A percentile compares a stretch with the other conserved stretches of the same genome.
These are phyloP conservation scores for Hybos culiciformis DNA, from an alignment of 2,888 invertebrate genomes.

Conservation along the genomic window DNA sequence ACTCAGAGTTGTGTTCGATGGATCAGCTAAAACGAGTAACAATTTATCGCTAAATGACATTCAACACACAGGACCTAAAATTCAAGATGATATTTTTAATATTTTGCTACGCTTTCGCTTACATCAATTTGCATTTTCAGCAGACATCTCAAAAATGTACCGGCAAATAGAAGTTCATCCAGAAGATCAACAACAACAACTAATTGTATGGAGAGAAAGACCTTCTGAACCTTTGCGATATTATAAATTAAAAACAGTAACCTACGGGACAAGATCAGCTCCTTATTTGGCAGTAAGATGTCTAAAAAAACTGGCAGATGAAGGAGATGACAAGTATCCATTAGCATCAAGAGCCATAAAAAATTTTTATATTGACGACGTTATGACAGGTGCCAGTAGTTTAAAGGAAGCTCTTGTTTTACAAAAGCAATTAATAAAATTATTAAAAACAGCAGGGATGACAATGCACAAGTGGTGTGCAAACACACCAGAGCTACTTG, in stretches of 20 bases:
- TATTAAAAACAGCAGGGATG: constrained; percentile 8
- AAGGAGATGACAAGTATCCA: neutral
- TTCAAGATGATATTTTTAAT: constrained; percentile 8
- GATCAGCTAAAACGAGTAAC: constrained; percentile 1
- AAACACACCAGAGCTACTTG: constrained; percentile 3
- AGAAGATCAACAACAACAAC: constrained; percentile 10
- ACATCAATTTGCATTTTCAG: constrained; percentile 11
- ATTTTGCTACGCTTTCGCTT: constrained; percentile 5
- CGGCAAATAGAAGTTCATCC: constrained; percentile 13
- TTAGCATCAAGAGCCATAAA: neutral
- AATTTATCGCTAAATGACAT: constrained; percentile 10
- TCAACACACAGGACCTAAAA: constrained; percentile 5
- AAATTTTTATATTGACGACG: constrained; percentile 15
- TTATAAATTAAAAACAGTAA: constrained; percentile 10
- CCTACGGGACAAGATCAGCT: constrained; percentile 11
- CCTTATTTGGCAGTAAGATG: constrained; percentile 11
- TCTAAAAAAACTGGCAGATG: neutral
- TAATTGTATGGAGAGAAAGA: constrained; percentile 13
- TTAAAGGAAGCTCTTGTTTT: constrained; percentile 9
- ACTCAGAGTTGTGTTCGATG: constrained; percentile 9
- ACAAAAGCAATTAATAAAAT: constrained; percentile 6
- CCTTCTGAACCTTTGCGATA: constrained; percentile 2
- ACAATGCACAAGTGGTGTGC: too few species aligned
- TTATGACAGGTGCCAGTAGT: constrained; percentile 13
- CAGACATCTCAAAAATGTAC: constrained; percentile 19